Evolutionary conservation across 2,888 invertebrate species (phyloP), one percentile per base, ranked within the genome.

Genomic region (Steromphala cineraria): DNA sequence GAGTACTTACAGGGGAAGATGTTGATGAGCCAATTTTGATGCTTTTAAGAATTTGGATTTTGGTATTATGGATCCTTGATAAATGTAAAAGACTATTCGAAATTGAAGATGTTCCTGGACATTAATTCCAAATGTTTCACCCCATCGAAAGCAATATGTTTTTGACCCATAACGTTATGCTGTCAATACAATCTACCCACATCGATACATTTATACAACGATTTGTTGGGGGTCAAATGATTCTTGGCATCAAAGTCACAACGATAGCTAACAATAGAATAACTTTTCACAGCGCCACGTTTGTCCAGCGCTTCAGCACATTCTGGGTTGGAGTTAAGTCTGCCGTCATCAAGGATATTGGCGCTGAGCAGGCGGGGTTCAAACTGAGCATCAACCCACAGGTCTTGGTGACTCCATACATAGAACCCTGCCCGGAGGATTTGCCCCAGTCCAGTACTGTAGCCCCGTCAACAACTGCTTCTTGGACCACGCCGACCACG

Each of bases 261-360:
- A n/a, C n/a, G n/a, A n/a, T n/a, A n/a, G n/a, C n/a, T n/a, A n/a
- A 36, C 36, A 8, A 21, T 55, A 7, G 36, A n/a, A 8, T 21
- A 0, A 7, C 52, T 28, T 24, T 40, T 46, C 28, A 55, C 86
- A 90, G 90, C 53, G 88, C 88, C 2, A 87, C 90, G 0, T 86
- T 90, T 56, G 88, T 90, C 2, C 84, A 89, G 80, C 82, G 85
- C 13, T 87, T 82, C 67, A 86, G 78, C 17, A 88, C 84, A 24
- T 89, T 84, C 81, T 90, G 90, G 90, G 85, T 86, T 8, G 86
- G 83, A 10, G 87, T 90, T 8, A 86, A 87, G 67, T 90, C 90
- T 2, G 89, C 89, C 7, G 88, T 90, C n/a, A 85, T 90, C 10
- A 86, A 85, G 77, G 90, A 90, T 79, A 84, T 85, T 24, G 71